Evolutionary conservation across 2,113 vertebrate genomes (phyloP), one percentile per base, ranked within the genome.

Genomic region (Oreocharis arfaki): DNA sequence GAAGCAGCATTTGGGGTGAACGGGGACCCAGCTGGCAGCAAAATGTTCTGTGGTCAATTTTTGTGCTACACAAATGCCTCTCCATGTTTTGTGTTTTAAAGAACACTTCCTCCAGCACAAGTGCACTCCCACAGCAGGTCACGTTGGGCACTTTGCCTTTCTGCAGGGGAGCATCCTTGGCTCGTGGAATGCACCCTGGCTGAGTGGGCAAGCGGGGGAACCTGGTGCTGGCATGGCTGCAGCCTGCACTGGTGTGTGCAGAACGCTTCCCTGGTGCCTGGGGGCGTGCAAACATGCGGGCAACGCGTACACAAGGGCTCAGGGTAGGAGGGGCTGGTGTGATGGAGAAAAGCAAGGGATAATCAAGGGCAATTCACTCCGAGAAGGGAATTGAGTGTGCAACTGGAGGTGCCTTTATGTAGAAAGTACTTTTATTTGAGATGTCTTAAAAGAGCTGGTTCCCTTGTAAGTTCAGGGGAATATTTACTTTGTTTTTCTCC

Each of bases 111-210:
- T 70, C 17, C 13, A 12, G 3, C 13, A 30, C 22, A 16, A 61
- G 8, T 5, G 2, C 1, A 0, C 11, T 75, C 15, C 28, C 2
- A 11, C 3, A 41, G 57, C n/a, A 9, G 30, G 17, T 16, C 2
- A 4, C 6, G 0, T 15, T 20, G 26, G 11, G 30, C 9, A 9
- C 41, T 19, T 37, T 37, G 41, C 39, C 55, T 64, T 59, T 44
- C 28, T 47, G 39, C 10, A 10, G 1, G 23, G 21, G 44, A 59
- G 23, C 49, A 3, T 59, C 70, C 74, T 41, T 26, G 52, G 30
- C 33, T 13, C 0, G 0, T 7, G 13, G 23, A 24, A 23, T 10
- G n/a, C n/a, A 1, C 23, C n/a, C n/a, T 16, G 57, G n/a, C 57
- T 16, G n/a, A 16, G 57, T 11, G n/a, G 56, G 57, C 35, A 37